Conservation (phyloP, 2,113 vertebrate genomes). For the Lates calcarifer region DNA sequence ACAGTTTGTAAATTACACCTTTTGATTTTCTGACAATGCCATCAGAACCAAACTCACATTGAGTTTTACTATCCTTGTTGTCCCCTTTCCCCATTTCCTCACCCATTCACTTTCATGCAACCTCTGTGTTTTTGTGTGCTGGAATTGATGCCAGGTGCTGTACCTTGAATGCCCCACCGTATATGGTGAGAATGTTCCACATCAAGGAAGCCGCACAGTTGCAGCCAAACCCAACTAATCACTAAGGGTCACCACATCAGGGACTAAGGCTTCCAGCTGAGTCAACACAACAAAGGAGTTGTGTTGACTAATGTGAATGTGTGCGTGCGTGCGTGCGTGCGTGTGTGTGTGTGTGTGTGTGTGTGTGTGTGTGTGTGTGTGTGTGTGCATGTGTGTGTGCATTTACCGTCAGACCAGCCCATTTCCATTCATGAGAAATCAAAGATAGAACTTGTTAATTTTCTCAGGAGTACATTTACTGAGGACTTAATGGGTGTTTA, state of each 20-base stretch:
- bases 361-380: background rate
- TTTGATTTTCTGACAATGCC: constrained; percentile 69
- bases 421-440: constrained; percentile 55
- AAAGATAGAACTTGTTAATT: constrained; percentile 44
- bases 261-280: constrained; percentile 76
- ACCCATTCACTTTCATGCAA: constrained; percentile 71
- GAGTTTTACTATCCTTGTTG: constrained; percentile 53
- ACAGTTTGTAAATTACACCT: constrained; percentile 71
- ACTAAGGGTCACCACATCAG: constrained; percentile 71
- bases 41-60: constrained; percentile 42
- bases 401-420: constrained; percentile 31
- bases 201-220: constrained; percentile 77
- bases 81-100: constrained; percentile 36
- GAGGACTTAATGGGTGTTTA: background rate
- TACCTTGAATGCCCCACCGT: constrained; percentile 73
- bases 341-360: constrained; percentile 4
- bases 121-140: constrained; percentile 67
- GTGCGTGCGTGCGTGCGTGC: constrained; percentile 17
- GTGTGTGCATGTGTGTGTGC: background rate
- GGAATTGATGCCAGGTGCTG: constrained; percentile 80
- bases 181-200: constrained; percentile 69
- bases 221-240: constrained; percentile 74
- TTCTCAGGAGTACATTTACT: constrained; percentile 23
- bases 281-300: constrained; percentile 78
- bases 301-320: constrained; percentile 55